Percentiles rank a stretch among this genome's conserved stretches.
Evolutionary conservation across 2,113 vertebrate species (phyloP).

Genomic region (Archocentrus centrarchus): DNA sequence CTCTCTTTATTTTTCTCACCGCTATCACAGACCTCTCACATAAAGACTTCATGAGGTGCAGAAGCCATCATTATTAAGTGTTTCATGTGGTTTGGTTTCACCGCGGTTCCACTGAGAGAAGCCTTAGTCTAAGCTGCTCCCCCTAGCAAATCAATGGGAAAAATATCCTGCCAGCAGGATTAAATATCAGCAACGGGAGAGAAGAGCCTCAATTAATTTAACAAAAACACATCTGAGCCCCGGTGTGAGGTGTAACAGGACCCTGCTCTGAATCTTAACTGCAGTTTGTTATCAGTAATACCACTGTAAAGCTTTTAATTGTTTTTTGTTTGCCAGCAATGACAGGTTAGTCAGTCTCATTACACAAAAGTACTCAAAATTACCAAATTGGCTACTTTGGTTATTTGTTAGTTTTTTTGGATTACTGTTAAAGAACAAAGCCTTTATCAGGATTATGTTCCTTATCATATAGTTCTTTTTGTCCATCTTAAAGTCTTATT

Average conservation of each 20-base stretch:
- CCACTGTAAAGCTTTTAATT: not conserved
- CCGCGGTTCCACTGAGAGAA: slow-evolving; percentile 57
- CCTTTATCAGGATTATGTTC: not conserved
- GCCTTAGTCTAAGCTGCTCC: slow-evolving; percentile 29
- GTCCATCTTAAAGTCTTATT: not conserved
- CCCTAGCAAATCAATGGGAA: slow-evolving; percentile 79
- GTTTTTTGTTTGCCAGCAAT: not conserved
- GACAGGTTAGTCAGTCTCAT: not conserved
- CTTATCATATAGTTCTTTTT: not conserved
- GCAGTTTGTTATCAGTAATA: slow-evolving; percentile 36
- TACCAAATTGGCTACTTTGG: accelerated
- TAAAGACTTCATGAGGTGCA: slow-evolving; percentile 17
- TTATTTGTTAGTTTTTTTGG: not conserved
- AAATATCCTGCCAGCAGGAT: slow-evolving; percentile 65
- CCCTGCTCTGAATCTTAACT: slow-evolving; percentile 47
- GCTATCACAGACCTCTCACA: not conserved
- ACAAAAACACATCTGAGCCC: slow-evolving; percentile 74
- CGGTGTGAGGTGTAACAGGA: slow-evolving; percentile 68
- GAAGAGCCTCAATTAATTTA: slow-evolving; percentile 79
- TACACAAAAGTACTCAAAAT: not conserved
- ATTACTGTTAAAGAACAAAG: not conserved
- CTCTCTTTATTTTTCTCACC: not conserved
- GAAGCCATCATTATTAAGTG: slow-evolving; percentile 73
- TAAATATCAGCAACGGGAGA: slow-evolving; percentile 75
- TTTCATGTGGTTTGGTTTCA: slow-evolving; percentile 75